Evolutionary conservation across 2,113 vertebrate genomes (phyloP).

Genomic region (Silurus meridionalis): DNA sequence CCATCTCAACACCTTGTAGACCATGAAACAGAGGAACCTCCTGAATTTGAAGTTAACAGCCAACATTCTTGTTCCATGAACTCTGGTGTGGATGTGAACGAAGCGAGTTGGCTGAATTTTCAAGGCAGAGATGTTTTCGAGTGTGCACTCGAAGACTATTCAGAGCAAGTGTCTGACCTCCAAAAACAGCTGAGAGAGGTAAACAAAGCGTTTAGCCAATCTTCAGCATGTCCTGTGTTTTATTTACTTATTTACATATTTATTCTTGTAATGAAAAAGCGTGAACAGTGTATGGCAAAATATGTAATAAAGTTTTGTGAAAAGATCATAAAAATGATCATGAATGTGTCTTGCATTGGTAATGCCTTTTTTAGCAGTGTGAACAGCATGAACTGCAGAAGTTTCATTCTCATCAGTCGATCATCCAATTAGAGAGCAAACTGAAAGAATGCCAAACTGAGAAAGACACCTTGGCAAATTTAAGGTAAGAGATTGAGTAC

Average conservation of each 20-base stretch:
- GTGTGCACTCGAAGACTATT: slow-evolving; percentile 65
- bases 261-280: neutral
- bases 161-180: slow-evolving; percentile 64
- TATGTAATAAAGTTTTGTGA: neutral
- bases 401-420: slow-evolving; percentile 57
- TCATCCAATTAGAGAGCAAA: slow-evolving; percentile 71
- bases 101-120: slow-evolving; percentile 29
- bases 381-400: slow-evolving; percentile 68
- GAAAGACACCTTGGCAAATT: slow-evolving; percentile 67
- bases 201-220: neutral
- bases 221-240: neutral
- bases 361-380: slow-evolving; percentile 59
- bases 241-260: neutral
- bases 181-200: slow-evolving; percentile 69
- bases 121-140: slow-evolving; percentile 61
- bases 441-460: slow-evolving; percentile 72
- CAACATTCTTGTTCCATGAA: neutral
- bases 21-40: neutral
- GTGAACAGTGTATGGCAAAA: neutral
- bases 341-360: neutral
- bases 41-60: neutral
- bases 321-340: neutral
- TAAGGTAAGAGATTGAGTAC: slow-evolving; percentile 67
- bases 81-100: slow-evolving; percentile 36
- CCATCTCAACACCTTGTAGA: neutral